Evolutionary conservation across 2,888 invertebrate species (phyloP).

Genomic region (Eilema sororculum): DNA sequence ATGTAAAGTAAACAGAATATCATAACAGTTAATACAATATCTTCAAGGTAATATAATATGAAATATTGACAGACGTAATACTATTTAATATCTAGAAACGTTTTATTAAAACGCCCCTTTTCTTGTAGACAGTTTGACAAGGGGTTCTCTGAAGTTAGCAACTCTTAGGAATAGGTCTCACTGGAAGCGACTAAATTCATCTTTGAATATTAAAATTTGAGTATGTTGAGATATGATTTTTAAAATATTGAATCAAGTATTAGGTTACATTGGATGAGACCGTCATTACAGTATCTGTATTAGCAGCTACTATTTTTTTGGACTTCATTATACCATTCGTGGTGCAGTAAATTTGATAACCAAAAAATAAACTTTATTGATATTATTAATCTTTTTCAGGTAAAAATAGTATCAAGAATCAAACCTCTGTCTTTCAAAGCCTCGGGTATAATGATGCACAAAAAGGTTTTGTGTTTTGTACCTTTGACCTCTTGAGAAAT

Average conservation of each 20-base stretch:
- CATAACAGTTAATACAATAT: not conserved
- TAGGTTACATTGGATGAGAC: no score
- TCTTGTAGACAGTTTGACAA: conserved; percentile 42
- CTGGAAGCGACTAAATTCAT: not conserved
- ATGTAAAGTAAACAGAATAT: no score
- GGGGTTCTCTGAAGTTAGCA: conserved; percentile 23
- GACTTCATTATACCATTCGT: no score
- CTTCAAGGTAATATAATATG: not conserved
- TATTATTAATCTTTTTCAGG: no score
- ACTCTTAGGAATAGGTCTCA: not conserved
- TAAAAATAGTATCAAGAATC: not conserved
- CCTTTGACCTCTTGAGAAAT: conserved; percentile 42
- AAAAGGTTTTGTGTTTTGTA: conserved; percentile 44
- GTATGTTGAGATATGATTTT: no score
- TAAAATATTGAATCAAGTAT: no score
- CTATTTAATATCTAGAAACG: not conserved
- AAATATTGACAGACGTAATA: conserved; percentile 9
- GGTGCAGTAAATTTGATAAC: no score
- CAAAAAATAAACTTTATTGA: no score
- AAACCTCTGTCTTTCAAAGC: conserved; percentile 4
- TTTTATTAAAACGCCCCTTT: conserved; percentile 27
- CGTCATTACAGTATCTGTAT: no score
- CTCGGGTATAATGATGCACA: conserved; percentile 44
- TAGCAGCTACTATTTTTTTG: no score
- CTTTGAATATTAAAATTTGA: no score